These are phyloP conservation scores for Ennomos fuscantarius DNA, from an alignment of 2,888 invertebrate species.

Conservation along the genomic window DNA sequence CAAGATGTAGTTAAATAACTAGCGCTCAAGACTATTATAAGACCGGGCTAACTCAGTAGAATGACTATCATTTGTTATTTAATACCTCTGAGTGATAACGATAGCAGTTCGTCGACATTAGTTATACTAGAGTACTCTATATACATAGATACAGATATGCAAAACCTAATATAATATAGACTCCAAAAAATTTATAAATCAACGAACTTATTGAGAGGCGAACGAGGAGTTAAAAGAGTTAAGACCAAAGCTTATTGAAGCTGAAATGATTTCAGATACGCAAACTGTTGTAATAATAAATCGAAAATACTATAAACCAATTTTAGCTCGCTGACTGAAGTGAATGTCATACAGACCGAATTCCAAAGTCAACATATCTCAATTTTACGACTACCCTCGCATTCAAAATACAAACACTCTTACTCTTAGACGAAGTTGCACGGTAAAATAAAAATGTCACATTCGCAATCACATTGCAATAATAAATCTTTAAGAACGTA, in stretches of 20 bases:
- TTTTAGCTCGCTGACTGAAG: slow-evolving; percentile 18
- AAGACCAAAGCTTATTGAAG: too few relatives aligned
- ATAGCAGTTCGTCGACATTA: slow-evolving; percentile 57
- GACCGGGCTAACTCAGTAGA: slow-evolving; percentile 35
- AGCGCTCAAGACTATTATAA: slow-evolving; percentile 34
- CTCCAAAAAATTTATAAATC: too few relatives aligned
- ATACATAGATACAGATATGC: too few relatives aligned
- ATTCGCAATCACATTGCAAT: too few relatives aligned
- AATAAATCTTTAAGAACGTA: slow-evolving; percentile 7
- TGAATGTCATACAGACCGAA: slow-evolving; percentile 16
- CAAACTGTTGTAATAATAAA: slow-evolving; percentile 25
- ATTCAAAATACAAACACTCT: slow-evolving; percentile 17
- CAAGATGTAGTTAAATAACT: slow-evolving; percentile 24
- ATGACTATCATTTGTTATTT: slow-evolving; percentile 39
- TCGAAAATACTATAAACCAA: slow-evolving; percentile 19
- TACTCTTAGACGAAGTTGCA: slow-evolving; percentile 16
- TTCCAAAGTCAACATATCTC: slow-evolving; percentile 26
- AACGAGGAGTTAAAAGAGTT: too few relatives aligned
- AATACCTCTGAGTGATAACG: slow-evolving; percentile 50
- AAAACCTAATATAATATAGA: too few relatives aligned
- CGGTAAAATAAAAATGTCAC: slow-evolving; percentile 15
- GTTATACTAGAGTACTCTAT: slow-evolving; percentile 6
- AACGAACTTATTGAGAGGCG: too few relatives aligned
- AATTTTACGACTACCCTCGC: slow-evolving; percentile 20
- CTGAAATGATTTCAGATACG: not conserved